phyloP scores from a whole-genome alignment of 2,113 vertebrate species.

The Coregonus clupeaformis region DNA sequence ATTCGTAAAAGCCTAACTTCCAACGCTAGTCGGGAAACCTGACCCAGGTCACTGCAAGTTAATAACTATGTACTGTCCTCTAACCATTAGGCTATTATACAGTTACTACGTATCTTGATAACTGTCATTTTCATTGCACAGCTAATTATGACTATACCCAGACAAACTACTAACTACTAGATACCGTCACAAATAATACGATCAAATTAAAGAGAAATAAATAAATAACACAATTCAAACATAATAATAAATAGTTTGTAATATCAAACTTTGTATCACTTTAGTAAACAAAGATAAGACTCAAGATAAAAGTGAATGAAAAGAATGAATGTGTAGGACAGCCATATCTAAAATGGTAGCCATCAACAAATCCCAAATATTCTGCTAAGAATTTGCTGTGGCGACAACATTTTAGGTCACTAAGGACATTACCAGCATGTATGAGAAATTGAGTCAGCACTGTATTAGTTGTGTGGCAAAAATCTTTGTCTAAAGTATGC shows the following conservation, averaged over 20 bases:
- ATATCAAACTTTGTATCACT: no score
- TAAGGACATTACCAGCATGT: constrained; percentile 73
- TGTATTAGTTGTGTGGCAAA: constrained; percentile 69
- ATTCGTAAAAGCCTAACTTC: no score
- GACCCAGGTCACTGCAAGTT: no score
- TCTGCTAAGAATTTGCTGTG: not conserved
- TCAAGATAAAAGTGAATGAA: not conserved
- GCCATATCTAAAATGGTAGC: constrained; percentile 15
- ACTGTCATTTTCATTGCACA: no score
- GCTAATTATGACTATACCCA: no score
- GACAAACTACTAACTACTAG: no score
- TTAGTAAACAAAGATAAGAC: no score
- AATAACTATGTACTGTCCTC: no score
- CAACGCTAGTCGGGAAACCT: no score
- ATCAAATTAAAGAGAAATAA: not conserved
- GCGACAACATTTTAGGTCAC: constrained; percentile 18
- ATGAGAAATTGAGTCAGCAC: constrained; percentile 65
- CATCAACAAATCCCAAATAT: not conserved
- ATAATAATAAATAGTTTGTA: not conserved
- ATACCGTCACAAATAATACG: not conserved
- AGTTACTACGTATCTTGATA: no score
- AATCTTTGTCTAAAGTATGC: constrained; percentile 49
- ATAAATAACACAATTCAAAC: not conserved
- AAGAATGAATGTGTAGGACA: constrained; percentile 2
- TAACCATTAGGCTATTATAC: no score